Conservation (phyloP, 2,113 vertebrate species). For the Anguilla rostrata region DNA sequence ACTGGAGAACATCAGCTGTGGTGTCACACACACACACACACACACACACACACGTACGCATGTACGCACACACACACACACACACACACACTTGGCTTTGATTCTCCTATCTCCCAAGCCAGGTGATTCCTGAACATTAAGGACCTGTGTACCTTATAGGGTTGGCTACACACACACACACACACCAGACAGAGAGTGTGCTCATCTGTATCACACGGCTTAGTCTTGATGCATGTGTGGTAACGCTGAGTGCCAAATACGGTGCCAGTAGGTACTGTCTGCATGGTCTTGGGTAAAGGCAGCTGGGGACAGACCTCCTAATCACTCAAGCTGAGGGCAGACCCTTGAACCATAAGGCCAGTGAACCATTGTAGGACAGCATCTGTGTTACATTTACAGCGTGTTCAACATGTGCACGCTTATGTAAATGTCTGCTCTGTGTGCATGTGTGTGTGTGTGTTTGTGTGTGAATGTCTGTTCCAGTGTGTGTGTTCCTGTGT, state of each 20-base stretch:
- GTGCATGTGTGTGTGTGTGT: background rate
- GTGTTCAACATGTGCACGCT: background rate
- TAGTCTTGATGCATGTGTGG: background rate
- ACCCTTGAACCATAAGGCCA: background rate
- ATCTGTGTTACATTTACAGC: background rate
- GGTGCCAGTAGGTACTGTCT: background rate
- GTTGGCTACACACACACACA: background rate
- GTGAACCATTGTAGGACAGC: background rate
- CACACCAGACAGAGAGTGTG: background rate
- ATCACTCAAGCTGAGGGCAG: background rate
- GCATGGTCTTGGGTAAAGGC: background rate
- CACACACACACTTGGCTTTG: background rate
- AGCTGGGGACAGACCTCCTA: background rate
- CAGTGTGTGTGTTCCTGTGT: background rate
- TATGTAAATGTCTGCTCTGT: background rate
- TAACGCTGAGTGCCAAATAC: background rate
- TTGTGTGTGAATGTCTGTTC: background rate
- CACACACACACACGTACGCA: background rate
- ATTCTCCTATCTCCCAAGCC: too few relatives aligned
- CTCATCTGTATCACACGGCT: background rate
- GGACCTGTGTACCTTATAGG: background rate
- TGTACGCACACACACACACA: background rate
- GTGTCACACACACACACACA: constrained; percentile 23
- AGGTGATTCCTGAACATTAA: constrained; percentile 38
- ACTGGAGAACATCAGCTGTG: constrained; percentile 21